phyloP scores from a whole-genome alignment of 1,140 invertebrate species.

The Apolygus lucorum region DNA sequence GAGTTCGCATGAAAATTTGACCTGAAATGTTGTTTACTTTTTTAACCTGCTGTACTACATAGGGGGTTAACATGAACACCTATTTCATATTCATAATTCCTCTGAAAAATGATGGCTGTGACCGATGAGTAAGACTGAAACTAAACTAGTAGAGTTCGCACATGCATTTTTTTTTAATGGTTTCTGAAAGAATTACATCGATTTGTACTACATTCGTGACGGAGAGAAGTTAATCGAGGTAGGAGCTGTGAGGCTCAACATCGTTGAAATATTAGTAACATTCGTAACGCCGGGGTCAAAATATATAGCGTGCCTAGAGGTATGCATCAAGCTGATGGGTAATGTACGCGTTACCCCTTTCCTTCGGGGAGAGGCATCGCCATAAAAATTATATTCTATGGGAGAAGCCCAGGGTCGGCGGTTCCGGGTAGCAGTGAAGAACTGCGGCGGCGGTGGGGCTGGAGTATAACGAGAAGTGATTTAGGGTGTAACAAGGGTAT shows the following conservation, averaged over 20 bases:
- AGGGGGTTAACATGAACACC: too few relatives aligned
- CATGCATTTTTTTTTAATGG: too few relatives aligned
- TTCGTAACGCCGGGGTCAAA: not conserved
- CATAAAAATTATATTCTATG: not conserved
- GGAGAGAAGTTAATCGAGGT: not conserved
- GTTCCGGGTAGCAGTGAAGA: not conserved
- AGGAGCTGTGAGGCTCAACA: not conserved
- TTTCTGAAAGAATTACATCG: not conserved
- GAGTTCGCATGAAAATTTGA: too few relatives aligned
- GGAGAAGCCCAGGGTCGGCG: not conserved
- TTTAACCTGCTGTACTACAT: too few relatives aligned
- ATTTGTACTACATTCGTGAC: not conserved
- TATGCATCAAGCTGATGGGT: constrained; percentile 2
- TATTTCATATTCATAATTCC: too few relatives aligned
- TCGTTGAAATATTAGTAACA: not conserved
- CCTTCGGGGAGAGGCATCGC: not conserved
- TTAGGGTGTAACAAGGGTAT: constrained; percentile 7
- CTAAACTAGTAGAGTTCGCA: too few relatives aligned
- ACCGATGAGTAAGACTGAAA: too few relatives aligned
- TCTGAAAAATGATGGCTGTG: too few relatives aligned
- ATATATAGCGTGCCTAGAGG: not conserved
- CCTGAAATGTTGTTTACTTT: too few relatives aligned
- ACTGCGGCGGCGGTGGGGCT: not conserved
- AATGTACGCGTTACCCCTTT: not conserved
- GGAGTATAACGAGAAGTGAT: constrained; percentile 14